Percentiles rank a stretch among this genome's conserved stretches.
phyloP scores from a whole-genome alignment of 2,113 vertebrate species.

The Notothenia coriiceps region DNA sequence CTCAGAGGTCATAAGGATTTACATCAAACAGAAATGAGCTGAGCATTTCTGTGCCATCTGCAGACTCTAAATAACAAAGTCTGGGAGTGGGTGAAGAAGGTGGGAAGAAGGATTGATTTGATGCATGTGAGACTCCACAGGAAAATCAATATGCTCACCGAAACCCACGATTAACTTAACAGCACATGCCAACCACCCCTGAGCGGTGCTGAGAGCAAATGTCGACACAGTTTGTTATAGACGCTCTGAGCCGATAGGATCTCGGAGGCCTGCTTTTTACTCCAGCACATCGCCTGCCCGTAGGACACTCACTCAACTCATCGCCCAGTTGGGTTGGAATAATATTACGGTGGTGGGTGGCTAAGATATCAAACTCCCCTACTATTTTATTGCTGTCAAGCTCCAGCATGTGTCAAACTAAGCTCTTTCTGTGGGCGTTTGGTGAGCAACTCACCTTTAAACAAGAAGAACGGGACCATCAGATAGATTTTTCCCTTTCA shows the following conservation, averaged over 20 bases:
- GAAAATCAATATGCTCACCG: conserved; percentile 70
- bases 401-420: conserved; percentile 48
- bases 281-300: conserved; percentile 27
- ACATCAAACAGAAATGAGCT: conserved; percentile 42
- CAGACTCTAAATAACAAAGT: conserved; percentile 17
- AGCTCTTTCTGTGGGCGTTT: conserved; percentile 28
- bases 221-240: conserved; percentile 56
- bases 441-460: background rate
- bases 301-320: conserved; percentile 35
- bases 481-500: background rate
- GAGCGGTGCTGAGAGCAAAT: conserved; percentile 59
- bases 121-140: conserved; percentile 46
- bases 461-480: background rate
- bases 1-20: conserved; percentile 21
- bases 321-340: conserved; percentile 31
- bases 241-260: conserved; percentile 43
- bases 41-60: conserved; percentile 24
- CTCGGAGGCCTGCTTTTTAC: conserved; percentile 39
- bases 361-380: conserved; percentile 29
- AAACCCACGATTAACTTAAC: conserved; percentile 66
- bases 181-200: conserved; percentile 61
- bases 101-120: conserved; percentile 57
- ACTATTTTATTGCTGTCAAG: conserved; percentile 39
- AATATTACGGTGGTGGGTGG: conserved; percentile 45
- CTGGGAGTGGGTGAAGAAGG: conserved; percentile 25